phyloP scores from a whole-genome alignment of 2,113 vertebrate genomes.

The Lophius piscatorius region DNA sequence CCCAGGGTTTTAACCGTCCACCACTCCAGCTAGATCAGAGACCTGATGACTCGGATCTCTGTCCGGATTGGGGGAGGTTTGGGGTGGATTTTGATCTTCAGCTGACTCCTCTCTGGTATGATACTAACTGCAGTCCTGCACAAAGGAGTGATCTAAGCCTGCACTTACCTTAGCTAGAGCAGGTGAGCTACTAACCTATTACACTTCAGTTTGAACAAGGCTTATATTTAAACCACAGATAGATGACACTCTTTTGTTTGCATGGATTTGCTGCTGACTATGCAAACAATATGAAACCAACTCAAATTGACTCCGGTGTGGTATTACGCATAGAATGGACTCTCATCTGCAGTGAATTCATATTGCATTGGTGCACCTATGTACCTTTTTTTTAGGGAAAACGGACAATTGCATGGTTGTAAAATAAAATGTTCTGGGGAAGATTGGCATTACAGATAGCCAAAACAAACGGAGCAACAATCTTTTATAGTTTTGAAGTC shows the following conservation, averaged over 20 bases:
- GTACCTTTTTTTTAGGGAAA: neutral
- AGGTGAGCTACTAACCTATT: conserved; percentile 30
- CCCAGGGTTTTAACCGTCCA: neutral
- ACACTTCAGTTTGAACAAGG: conserved; percentile 37
- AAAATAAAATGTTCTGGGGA: conserved; percentile 7
- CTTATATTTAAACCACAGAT: conserved; percentile 22
- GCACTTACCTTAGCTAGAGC: conserved; percentile 27
- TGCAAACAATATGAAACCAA: conserved; percentile 36
- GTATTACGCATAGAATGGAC: neutral
- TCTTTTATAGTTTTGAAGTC: neutral
- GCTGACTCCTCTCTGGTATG: conserved; percentile 40
- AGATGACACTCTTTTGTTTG: conserved; percentile 9
- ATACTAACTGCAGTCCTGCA: conserved; percentile 23
- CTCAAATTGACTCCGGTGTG: conserved; percentile 20
- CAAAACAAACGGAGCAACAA: too few species aligned
- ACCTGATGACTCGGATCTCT: neutral
- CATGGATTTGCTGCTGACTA: neutral
- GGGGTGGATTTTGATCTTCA: conserved; percentile 34
- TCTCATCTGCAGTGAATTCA: neutral
- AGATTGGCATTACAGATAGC: neutral
- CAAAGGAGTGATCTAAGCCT: conserved; percentile 14
- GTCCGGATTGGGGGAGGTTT: conserved; percentile 15
- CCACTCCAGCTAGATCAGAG: conserved; percentile 7
- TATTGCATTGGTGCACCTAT: neutral
- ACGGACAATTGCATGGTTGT: neutral